Conservation (phyloP, 1,140 invertebrate species). For the Lepidotrigona ventralis region DNA sequence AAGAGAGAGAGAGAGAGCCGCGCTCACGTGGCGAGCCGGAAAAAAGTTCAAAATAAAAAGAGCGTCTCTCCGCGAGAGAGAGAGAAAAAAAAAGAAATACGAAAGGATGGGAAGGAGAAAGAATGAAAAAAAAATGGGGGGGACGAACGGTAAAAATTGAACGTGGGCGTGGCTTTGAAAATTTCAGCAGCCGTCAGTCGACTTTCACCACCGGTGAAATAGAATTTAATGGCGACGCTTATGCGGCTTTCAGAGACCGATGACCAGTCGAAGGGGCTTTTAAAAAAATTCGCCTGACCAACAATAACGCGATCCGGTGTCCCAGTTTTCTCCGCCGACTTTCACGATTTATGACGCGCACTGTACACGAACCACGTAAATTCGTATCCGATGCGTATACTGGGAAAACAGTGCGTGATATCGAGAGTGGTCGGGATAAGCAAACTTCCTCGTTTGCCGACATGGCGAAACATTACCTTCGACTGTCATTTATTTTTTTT, state of each 20-base stretch:
- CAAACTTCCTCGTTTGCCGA: neutral
- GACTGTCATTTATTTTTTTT: neutral
- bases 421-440: slow-evolving; percentile 21
- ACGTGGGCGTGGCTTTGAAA: neutral
- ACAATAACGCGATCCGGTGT: slow-evolving; percentile 4
- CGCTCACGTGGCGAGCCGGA: neutral
- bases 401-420: slow-evolving; percentile 52
- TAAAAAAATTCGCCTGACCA: slow-evolving; percentile 5
- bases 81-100: neutral
- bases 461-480: neutral
- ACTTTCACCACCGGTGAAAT: neutral
- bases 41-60: neutral
- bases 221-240: slow-evolving; percentile 21
- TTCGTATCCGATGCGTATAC: slow-evolving; percentile 25
- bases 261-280: slow-evolving; percentile 23
- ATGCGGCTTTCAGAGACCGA: slow-evolving; percentile 4
- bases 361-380: slow-evolving; percentile 38
- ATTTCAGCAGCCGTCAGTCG: neutral
- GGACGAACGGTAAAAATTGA: neutral
- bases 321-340: slow-evolving; percentile 28
- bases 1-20: neutral
- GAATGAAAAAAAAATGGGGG: fast-evolving
- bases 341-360: slow-evolving; percentile 50
- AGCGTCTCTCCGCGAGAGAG: neutral
- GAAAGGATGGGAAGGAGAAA: neutral